Evolutionary conservation across 2,888 invertebrate species (phyloP).

Genomic region (Microctonus aethiopoides): DNA sequence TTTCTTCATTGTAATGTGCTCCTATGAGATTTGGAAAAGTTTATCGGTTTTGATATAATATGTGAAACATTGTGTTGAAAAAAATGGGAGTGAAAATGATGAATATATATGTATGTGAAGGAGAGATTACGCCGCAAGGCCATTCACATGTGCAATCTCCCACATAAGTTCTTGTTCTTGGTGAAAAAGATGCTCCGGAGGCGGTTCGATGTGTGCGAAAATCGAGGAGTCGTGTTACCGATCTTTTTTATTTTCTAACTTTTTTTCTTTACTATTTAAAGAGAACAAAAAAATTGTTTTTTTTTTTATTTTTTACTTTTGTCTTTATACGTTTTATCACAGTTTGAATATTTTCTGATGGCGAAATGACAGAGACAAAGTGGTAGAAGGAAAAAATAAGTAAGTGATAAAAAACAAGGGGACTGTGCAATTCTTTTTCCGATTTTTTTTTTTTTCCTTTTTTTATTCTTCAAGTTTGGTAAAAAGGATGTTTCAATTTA

Average conservation of each 20-base stretch:
- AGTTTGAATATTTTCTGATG: not conserved
- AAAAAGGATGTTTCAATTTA: slow-evolving; percentile 8
- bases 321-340: not conserved
- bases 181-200: slow-evolving; percentile 11
- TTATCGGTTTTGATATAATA: not conserved
- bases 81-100: not conserved
- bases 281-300: not conserved
- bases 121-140: slow-evolving; percentile 33
- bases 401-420: not conserved
- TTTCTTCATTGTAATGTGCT: not conserved
- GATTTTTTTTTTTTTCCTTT: not conserved
- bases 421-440: not conserved
- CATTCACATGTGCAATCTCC: slow-evolving; percentile 42
- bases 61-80: not conserved
- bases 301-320: slow-evolving; percentile 4
- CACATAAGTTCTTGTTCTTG: slow-evolving; percentile 52
- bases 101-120: not conserved
- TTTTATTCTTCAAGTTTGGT: not conserved
- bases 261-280: slow-evolving; percentile 8
- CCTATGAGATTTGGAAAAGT: not conserved
- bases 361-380: not conserved
- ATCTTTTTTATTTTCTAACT: slow-evolving; percentile 21
- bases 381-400: not conserved
- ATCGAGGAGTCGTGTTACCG: slow-evolving; percentile 34
- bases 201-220: slow-evolving; percentile 5